Evolutionary conservation across 2,888 invertebrate genomes (phyloP).

Genomic region (Heliconius ismenius): DNA sequence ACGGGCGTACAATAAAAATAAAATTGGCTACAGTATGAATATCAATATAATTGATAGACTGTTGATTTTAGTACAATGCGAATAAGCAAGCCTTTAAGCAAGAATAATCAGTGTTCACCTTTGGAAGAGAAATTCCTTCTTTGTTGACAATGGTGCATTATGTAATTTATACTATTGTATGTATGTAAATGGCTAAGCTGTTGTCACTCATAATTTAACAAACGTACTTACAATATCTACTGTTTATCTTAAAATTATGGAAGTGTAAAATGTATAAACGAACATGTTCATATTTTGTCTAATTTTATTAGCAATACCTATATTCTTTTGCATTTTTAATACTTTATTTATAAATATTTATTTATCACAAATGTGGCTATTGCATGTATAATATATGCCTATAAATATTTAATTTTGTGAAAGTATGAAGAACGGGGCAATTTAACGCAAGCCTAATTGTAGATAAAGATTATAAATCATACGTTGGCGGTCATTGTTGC

Average conservation of each 20-base stretch:
- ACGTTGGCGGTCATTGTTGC: constrained; percentile 37
- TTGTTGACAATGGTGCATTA: constrained; percentile 65
- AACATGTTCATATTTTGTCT: background rate
- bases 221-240: constrained; percentile 31
- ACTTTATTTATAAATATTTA: background rate
- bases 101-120: constrained; percentile 54
- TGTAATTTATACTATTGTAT: constrained; percentile 65
- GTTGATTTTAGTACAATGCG: constrained; percentile 21
- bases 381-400: background rate
- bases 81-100: constrained; percentile 54
- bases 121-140: constrained; percentile 65
- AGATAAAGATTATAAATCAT: constrained; percentile 43
- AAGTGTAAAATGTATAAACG: background rate
- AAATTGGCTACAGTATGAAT: constrained; percentile 42
- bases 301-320: background rate
- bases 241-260: constrained; percentile 22
- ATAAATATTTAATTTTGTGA: constrained; percentile 27
- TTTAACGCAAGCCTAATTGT: constrained; percentile 33
- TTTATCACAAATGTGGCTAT: background rate
- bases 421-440: constrained; percentile 33
- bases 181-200: constrained; percentile 47
- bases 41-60: constrained; percentile 41
- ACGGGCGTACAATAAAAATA: background rate
- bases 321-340: background rate
- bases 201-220: constrained; percentile 33